These are phyloP conservation scores for Gymnosoma rotundatum DNA, from an alignment of 2,888 invertebrate species.

Conservation along the genomic window DNA sequence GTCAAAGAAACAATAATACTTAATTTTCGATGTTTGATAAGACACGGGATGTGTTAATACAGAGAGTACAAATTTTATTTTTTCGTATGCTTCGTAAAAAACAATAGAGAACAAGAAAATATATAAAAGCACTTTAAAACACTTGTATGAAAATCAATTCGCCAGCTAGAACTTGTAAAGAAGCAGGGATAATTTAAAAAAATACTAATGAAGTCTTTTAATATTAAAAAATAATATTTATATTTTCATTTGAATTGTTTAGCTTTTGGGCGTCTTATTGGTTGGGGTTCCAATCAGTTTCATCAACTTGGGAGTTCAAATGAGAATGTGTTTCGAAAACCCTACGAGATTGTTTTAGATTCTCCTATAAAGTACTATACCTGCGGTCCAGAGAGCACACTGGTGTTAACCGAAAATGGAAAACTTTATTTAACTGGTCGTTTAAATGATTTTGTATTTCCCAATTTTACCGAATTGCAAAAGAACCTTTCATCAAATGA, in stretches of 20 bases:
- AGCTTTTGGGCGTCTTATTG: constrained; percentile 80
- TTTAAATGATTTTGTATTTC: constrained; percentile 80
- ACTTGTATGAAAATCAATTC: too few relatives aligned
- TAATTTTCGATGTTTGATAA: too few relatives aligned
- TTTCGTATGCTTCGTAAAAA: too few relatives aligned
- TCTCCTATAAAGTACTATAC: constrained; percentile 78
- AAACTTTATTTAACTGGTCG: constrained; percentile 79
- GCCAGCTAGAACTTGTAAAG: too few relatives aligned
- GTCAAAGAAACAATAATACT: too few relatives aligned
- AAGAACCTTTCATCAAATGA: constrained; percentile 79
- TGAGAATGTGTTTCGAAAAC: constrained; percentile 59
- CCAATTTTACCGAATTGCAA: constrained; percentile 79
- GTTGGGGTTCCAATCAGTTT: constrained; percentile 79
- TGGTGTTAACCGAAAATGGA: constrained; percentile 80
- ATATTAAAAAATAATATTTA: neutral
- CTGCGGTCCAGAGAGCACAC: constrained; percentile 80
- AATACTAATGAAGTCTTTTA: too few relatives aligned
- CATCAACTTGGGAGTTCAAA: constrained; percentile 77
- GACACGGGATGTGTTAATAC: too few relatives aligned
- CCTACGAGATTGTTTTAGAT: constrained; percentile 78
- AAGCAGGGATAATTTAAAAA: too few relatives aligned
- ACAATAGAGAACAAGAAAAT: too few relatives aligned
- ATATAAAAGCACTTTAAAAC: too few relatives aligned
- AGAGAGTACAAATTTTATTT: too few relatives aligned
- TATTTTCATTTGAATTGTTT: constrained; percentile 28